Evolutionary conservation across 2,797 vertebrate species (phyloP).

Genomic region (Hozukius guyotensis): DNA sequence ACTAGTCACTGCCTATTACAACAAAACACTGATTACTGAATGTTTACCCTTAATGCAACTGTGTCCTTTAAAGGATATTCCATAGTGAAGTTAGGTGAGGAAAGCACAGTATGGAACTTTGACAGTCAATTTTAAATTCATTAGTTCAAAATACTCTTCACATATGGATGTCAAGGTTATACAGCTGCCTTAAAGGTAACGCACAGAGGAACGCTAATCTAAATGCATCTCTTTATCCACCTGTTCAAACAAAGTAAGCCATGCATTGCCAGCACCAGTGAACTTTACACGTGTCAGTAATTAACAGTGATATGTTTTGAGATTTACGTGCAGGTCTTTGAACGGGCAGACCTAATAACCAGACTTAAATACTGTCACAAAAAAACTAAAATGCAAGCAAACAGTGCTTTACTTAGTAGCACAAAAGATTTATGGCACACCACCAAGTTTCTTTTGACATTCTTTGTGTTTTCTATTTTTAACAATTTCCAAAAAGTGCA

Average conservation of each 20-base stretch:
- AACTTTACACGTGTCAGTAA: slow-evolving; percentile 52
- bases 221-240: slow-evolving; percentile 82
- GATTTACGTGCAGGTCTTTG: slow-evolving; percentile 60
- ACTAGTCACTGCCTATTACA: slow-evolving; percentile 31
- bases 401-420: slow-evolving; percentile 44
- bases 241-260: slow-evolving; percentile 68
- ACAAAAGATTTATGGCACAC: slow-evolving; percentile 48
- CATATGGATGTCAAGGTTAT: slow-evolving; percentile 45
- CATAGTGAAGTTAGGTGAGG: slow-evolving; percentile 16
- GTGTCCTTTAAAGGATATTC: slow-evolving; percentile 47
- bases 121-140: background rate
- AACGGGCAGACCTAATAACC: slow-evolving; percentile 51
- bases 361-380: slow-evolving; percentile 59
- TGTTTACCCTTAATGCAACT: slow-evolving; percentile 79
- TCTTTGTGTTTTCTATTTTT: slow-evolving; percentile 42
- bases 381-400: slow-evolving; percentile 63
- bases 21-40: slow-evolving; percentile 45
- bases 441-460: slow-evolving; percentile 48
- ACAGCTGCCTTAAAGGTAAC: slow-evolving; percentile 81
- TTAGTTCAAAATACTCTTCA: slow-evolving; percentile 24
- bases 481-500: slow-evolving; percentile 54
- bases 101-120: background rate
- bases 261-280: slow-evolving; percentile 71
- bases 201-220: slow-evolving; percentile 71
- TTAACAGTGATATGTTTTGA: slow-evolving; percentile 60